Evolutionary conservation across 2,888 invertebrate genomes (phyloP), one percentile per base, ranked within the genome.

Genomic region (Sphinx pinastri): DNA sequence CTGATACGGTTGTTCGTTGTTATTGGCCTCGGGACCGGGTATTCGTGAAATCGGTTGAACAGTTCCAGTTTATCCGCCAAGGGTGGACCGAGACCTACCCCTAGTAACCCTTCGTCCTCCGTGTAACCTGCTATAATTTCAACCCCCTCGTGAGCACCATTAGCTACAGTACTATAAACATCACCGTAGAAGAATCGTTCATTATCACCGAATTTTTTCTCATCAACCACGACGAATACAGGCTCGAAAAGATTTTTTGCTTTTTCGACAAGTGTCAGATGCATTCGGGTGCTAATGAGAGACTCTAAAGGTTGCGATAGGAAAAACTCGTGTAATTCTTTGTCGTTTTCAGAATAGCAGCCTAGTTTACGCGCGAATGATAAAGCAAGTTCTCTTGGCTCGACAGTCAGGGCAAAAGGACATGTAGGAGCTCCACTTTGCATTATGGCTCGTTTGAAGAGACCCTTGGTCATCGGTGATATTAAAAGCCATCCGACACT

Each of bases 81-180:
- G 38, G 7, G 74, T 72, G 0, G 47, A 59, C 52, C 58, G 16
- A 60, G 69, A 4, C 8, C 45, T 8, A 60, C 13, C 0, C 69
- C 52, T 12, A 73, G 66, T 1, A 85, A 19, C 0, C 97, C 97
- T 88, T 97, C 97, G 67, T 97, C 95, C 25, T 95, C 94, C 7
- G 95, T 97, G 14, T 96, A 88, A 3, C 97, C 97, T 31, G 95
- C 92, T 85, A 97, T 95, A 83, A 97, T 94, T 0, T 97, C 96
- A 1, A 96, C 90, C 12, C 58, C 58, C 4, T 86, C 78, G 59
- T 95, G 88, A 10, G 89, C 88, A 10, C 95, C 95, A 8, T 90
- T 85, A 76, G 88, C 87, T 19, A 93, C 74, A 16, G 86, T 81
- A 14, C 95, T 89, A 16, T 71, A 71, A 5, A 77, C 67, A 68